Evolutionary conservation across 2,888 invertebrate genomes (phyloP), one percentile per base, ranked within the genome.

Genomic region (Temnothorax ravouxi): DNA sequence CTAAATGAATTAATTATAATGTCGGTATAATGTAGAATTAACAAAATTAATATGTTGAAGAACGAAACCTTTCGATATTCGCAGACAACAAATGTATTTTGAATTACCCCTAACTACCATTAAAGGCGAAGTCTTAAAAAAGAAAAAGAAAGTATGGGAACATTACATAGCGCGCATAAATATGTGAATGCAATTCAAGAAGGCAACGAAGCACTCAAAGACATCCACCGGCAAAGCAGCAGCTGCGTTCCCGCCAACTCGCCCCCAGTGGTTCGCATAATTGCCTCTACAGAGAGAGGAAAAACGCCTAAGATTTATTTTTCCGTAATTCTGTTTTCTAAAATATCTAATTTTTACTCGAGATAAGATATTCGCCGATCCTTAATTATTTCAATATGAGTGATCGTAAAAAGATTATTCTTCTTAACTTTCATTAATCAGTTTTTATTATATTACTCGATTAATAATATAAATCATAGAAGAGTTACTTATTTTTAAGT

Each of bases 211-310:
- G 81, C 88, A 84, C 89, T 89, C 88, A 92, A 92, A 89, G 89
- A 88, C 87, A 84, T 91, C 86, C 88, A 80, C 79, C 87, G 76
- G 80, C 90, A 82, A 80, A 88, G 82, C 89, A 84, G 92, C 92
- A 91, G 92, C 92, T 91, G 92, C 91, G 88, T 88, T 91, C 89
- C 86, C 86, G 86, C 83, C 88, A 87, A 88, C 91, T 89, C 88
- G 89, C 84, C 90, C 88, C 88, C 92, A 92, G 92, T 92, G 92
- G 92, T 92, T 92, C 92, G 90, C 91, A 92, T 88, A 86, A 86
- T 71, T 80, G 82, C 56, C 77, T 80, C 56, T 66, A 62, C 56
- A 34, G 59, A 71, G 59, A 59, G 38, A 47, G 69, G 71, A 69
- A 59, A 59, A 47, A 25, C 29, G 21, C 6, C 38, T 38, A 21